Evolutionary conservation across 2,797 vertebrate genomes (phyloP), one percentile per base, ranked within the genome.

Genomic region (Synaphobranchus kaupii): DNA sequence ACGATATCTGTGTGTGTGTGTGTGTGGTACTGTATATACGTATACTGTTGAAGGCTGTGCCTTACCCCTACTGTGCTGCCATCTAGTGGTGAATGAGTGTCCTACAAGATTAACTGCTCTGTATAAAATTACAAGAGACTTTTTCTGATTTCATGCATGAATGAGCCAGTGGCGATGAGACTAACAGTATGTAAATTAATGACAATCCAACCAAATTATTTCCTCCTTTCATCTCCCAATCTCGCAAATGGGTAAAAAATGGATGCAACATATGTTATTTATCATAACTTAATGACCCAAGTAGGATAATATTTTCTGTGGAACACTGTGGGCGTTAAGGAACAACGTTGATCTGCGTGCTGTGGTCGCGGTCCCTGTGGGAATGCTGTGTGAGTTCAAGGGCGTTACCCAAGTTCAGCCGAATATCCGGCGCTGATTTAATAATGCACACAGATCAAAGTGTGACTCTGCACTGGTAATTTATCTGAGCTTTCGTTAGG

Each of bases 261-360:
- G 7, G 25, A 4, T n/a, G 25, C 20, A 66, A 39, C 31, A 76
- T 1, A 39, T 76, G 71, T 76, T 39, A 20, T 76, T 76, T 20
- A 15, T 76, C 71, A 76, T 76, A 13, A 17, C 71, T 39, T 76
- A 76, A 76, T 76, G 71, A 76, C 71, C 71, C 71, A 76, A 39
- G 34, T 13, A 44, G 13, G 4, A 76, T 44, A 54, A 1, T 44
- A 52, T 78, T 34, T 56, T 52, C 68, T 17, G 73, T 60, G 8
- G 34, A 68, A 71, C 47, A 25, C 56, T 44, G 68, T 28, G 4
- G 47, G 9, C 7, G 60, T 48, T 15, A 50, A 47, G 17, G 47
- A 50, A 25, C 17, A 31, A 63, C 20, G 7, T 10, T 31, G 54
- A 47, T 81, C 7, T 60, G 60, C 52, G 31, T 25, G 54, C 58